Evolutionary conservation across 2,113 vertebrate species (phyloP).

Genomic region (Lepisosteus osseus): DNA sequence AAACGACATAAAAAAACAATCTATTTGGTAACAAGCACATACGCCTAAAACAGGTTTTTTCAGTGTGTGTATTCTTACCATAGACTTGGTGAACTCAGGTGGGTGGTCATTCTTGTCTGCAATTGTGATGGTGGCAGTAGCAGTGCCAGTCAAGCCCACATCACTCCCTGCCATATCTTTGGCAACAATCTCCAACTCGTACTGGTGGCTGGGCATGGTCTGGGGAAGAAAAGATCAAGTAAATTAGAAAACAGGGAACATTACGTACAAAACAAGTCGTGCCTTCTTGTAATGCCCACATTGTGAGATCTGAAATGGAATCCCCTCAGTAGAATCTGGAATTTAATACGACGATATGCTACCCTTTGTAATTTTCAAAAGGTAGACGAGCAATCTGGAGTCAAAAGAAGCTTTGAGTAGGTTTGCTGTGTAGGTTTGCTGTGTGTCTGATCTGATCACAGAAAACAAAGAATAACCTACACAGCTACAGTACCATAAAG

Average conservation of each 20-base stretch:
- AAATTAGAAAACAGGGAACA: neutral
- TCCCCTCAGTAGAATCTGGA: too few relatives aligned
- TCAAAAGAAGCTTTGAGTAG: too few relatives aligned
- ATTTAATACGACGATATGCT: too few relatives aligned
- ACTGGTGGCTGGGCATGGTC: constrained; percentile 89
- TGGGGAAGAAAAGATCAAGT: constrained; percentile 39
- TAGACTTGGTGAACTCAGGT: constrained; percentile 91
- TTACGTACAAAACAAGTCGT: neutral
- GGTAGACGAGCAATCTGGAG: too few relatives aligned
- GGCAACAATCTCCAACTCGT: constrained; percentile 90
- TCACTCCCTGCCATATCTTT: constrained; percentile 94
- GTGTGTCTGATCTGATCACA: too few relatives aligned
- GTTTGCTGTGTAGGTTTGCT: too few relatives aligned
- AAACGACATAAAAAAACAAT: too few relatives aligned
- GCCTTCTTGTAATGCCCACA: constrained; percentile 15
- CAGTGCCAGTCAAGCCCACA: constrained; percentile 88
- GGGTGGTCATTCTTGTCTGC: constrained; percentile 96
- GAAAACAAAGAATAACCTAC: too few relatives aligned
- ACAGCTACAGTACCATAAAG: too few relatives aligned
- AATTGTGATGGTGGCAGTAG: constrained; percentile 91
- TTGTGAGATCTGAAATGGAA: neutral
- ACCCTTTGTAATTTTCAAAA: too few relatives aligned
- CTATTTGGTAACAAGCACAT: too few relatives aligned
- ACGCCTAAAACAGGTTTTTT: neutral
- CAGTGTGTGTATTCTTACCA: constrained; percentile 68